phyloP scores from a whole-genome alignment of 2,797 vertebrate genomes.

The Galagoides demidoff region DNA sequence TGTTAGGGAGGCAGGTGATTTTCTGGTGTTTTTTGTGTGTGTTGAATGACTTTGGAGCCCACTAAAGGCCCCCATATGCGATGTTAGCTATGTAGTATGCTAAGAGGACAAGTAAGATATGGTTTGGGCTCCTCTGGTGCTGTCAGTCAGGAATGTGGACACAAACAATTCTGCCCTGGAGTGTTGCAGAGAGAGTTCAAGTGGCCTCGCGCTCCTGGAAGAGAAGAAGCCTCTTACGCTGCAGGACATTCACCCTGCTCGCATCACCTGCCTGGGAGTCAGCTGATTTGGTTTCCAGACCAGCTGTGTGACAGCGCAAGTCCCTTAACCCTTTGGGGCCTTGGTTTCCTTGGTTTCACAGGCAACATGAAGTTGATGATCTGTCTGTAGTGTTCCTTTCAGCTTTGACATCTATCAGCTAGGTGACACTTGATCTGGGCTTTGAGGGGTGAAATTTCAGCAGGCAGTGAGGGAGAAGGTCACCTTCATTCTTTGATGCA shows the following conservation, averaged over 20 bases:
- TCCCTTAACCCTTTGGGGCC: neutral
- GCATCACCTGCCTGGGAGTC: neutral
- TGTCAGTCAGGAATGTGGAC: neutral
- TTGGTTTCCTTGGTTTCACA: neutral
- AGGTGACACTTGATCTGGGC: neutral
- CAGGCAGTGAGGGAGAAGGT: neutral
- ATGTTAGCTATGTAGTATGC: neutral
- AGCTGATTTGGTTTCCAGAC: neutral
- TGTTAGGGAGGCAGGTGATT: neutral
- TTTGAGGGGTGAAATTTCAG: constrained; percentile 25
- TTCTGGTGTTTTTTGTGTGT: neutral
- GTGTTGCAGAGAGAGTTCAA: neutral
- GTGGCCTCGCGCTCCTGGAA: neutral
- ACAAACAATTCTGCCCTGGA: neutral
- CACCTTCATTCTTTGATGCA: neutral
- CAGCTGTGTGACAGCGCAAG: neutral
- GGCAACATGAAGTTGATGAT: neutral
- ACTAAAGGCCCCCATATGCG: neutral
- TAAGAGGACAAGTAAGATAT: neutral
- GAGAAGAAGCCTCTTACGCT: neutral
- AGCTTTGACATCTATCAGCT: neutral
- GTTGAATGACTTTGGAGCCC: neutral
- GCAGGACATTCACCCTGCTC: neutral
- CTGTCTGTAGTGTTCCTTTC: neutral
- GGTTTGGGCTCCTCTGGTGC: neutral